phyloP scores from a whole-genome alignment of 2,113 vertebrate genomes.

The Anhinga anhinga region DNA sequence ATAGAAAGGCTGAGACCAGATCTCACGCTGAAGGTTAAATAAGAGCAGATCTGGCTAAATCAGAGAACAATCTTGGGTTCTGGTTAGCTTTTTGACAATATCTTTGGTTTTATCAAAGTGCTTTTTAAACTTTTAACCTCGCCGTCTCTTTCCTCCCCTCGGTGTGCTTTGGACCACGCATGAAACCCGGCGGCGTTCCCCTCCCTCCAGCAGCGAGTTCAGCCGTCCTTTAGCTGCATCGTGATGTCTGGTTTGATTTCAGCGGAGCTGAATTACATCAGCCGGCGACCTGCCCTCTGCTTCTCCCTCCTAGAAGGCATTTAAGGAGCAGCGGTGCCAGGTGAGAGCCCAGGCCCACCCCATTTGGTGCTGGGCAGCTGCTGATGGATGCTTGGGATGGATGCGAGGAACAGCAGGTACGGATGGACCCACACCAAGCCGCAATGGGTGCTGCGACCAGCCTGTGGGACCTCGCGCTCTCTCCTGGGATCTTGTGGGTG shows the following conservation, averaged over 20 bases:
- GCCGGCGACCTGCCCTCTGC: not conserved
- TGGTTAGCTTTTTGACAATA: not conserved
- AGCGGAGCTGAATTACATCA: not conserved
- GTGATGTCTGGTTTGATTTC: not conserved
- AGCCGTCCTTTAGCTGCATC: not conserved
- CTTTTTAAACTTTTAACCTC: not conserved
- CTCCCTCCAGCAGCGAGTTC: not conserved
- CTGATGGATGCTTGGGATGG: not conserved
- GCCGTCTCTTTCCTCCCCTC: not conserved
- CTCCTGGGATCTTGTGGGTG: not conserved
- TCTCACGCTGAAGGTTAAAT: constrained; percentile 38
- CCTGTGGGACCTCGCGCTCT: not conserved
- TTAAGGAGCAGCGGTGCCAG: not conserved
- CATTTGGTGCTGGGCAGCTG: fast-evolving
- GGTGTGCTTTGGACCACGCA: not conserved
- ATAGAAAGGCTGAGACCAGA: constrained; percentile 43
- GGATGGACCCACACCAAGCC: not conserved
- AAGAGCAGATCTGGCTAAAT: not conserved
- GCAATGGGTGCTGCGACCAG: not conserved
- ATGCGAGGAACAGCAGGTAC: not conserved
- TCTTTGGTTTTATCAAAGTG: not conserved
- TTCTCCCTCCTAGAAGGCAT: not conserved
- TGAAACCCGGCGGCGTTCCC: fast-evolving
- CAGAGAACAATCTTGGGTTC: not conserved
- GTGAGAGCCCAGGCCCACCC: not conserved